Evolutionary conservation across 2,888 invertebrate genomes (phyloP), one percentile per base, ranked within the genome.

Genomic region (Aphidius colemani): DNA sequence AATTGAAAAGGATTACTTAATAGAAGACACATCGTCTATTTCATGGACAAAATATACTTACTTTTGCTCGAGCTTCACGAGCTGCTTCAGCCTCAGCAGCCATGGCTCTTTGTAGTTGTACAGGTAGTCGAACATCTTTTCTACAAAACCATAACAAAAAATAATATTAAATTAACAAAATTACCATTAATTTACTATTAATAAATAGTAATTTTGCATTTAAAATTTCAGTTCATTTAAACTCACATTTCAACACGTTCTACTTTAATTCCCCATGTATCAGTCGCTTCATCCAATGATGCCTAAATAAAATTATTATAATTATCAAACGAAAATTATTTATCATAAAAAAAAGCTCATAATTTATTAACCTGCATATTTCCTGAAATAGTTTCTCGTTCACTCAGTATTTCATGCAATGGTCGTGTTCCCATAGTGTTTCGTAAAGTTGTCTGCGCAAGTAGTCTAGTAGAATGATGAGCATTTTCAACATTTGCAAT

Each of bases 401-500:
- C 98, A 80, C 96, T 95, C 59, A 98, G 88, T 74, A 99, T 97
- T 85, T 98, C 98, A 76, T 97, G 94, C 70, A 99, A 87, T 62
- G 95, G 95, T 72, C 96, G 87, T 59, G 97, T 98, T 68, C 98
- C 98, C 89, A 98, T 92, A 72, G 96, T 97, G 83, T 98, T 98
- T 67, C 95, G 86, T n/a, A 95, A 86, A 8, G 95, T 95, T 9
- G 94, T 95, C 83, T 95, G 94, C 50, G 95, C 94, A 72, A 98
- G 85, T 10, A 97, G 88, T 70, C 96, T 86, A 50, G 98, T 98
- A 68, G 95, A 95, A 83, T 97, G 96, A 82, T 97, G 96, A 7
- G 96, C 96, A 81, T 98, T 97, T 83, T 98, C 97, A 53, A 98
- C 98, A 83, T 98, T 98, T 53, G 96, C 96, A 70, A 97, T 96